Percentiles rank a stretch among this genome's conserved stretches.
phyloP scores from a whole-genome alignment of 2,888 invertebrate species.

The Leptopilina drosophilae region DNA sequence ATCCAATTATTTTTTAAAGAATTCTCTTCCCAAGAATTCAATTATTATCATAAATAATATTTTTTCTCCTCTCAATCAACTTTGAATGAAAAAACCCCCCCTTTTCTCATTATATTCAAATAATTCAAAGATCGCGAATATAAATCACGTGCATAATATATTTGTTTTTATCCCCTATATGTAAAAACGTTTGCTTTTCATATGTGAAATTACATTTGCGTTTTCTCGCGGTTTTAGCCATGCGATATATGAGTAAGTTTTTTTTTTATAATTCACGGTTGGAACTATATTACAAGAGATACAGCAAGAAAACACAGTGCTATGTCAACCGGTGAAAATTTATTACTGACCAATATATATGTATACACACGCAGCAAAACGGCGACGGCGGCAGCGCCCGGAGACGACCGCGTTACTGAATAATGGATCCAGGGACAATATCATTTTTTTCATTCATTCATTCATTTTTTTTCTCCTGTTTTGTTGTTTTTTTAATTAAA shows the following conservation, averaged over 20 bases:
- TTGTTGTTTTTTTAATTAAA: no score
- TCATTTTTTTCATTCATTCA: constrained; percentile 41
- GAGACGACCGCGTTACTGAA: constrained; percentile 53
- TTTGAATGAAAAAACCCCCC: not conserved
- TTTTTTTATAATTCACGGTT: constrained; percentile 29
- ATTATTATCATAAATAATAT: no score
- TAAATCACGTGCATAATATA: not conserved
- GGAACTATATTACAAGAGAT: constrained; percentile 56
- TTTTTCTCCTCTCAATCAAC: no score
- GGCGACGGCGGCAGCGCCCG: constrained; percentile 22
- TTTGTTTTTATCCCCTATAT: not conserved
- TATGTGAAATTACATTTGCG: constrained; percentile 46
- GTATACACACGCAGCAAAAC: constrained; percentile 11
- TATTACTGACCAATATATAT: constrained; percentile 55
- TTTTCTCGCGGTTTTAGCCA: constrained; percentile 55
- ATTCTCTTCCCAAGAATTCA: no score
- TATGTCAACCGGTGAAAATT: constrained; percentile 68
- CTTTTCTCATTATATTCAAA: not conserved
- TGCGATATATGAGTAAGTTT: constrained; percentile 57
- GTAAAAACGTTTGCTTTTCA: not conserved
- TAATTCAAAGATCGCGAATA: not conserved
- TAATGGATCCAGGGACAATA: constrained; percentile 55
- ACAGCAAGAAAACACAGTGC: constrained; percentile 69
- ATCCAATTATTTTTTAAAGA: no score
- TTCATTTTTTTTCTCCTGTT: no score